Evolutionary conservation across 2,797 vertebrate species (phyloP).

Genomic region (Periophthalmus magnuspinnatus): DNA sequence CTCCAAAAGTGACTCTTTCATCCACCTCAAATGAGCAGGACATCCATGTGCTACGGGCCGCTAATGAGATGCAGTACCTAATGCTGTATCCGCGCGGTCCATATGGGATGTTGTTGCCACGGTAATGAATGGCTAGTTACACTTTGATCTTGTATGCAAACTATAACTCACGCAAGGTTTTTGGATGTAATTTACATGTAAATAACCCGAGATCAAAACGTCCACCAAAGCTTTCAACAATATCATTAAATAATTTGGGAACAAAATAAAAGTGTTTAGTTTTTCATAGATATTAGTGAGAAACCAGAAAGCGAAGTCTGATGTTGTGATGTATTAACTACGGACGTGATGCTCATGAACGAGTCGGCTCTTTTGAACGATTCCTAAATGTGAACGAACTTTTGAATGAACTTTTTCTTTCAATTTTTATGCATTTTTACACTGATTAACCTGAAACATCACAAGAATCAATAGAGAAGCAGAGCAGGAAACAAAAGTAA

Average conservation of each 20-base stretch:
- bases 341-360: too few species aligned
- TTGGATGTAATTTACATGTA: conserved; percentile 1
- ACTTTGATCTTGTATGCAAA: conserved; percentile 9
- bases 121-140: conserved; percentile 2
- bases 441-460: too few species aligned
- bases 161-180: not conserved
- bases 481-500: too few species aligned
- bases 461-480: too few species aligned
- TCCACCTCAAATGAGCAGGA: conserved; percentile 7
- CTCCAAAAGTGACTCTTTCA: not conserved
- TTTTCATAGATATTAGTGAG: not conserved
- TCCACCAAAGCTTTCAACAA: not conserved
- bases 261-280: not conserved
- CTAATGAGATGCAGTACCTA: conserved; percentile 1
- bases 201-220: conserved; percentile 2
- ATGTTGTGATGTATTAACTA: not conserved
- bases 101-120: conserved; percentile 6
- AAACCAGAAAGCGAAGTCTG: not conserved
- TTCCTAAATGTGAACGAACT: too few species aligned
- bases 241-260: not conserved
- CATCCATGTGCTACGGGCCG: not conserved
- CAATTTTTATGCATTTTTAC: too few species aligned
- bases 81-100: not conserved
- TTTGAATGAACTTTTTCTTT: too few species aligned
- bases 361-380: too few species aligned